Evolutionary conservation across 2,888 invertebrate genomes (phyloP).

Genomic region (Eupsilia transversa): DNA sequence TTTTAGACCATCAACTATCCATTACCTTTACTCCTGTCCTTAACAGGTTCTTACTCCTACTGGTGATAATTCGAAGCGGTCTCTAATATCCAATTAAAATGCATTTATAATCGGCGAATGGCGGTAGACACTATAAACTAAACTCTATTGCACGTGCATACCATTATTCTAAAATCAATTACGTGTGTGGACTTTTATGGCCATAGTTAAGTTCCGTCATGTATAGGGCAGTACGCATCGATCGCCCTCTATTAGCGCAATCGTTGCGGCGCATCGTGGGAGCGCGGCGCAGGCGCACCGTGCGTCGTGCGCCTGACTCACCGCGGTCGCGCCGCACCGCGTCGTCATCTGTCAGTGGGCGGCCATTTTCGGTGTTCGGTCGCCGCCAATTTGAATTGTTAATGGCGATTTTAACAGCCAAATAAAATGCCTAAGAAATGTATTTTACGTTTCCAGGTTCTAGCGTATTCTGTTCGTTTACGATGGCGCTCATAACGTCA

Average conservation of each 20-base stretch:
- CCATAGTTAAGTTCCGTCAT: conserved; percentile 57
- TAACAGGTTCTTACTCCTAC: neutral
- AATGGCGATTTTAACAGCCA: conserved; percentile 63
- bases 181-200: conserved; percentile 57
- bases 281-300: conserved; percentile 48
- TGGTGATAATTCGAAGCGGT: conserved; percentile 22
- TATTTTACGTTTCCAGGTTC: conserved; percentile 50
- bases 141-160: conserved; percentile 51
- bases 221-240: conserved; percentile 63
- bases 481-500: conserved; percentile 43
- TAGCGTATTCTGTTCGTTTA: conserved; percentile 47
- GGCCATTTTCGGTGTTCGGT: conserved; percentile 68
- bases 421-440: conserved; percentile 52
- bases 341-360: conserved; percentile 62
- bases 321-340: conserved; percentile 35
- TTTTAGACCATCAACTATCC: neutral
- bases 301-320: conserved; percentile 57
- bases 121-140: conserved; percentile 21
- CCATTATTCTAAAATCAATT: conserved; percentile 59
- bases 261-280: conserved; percentile 64
- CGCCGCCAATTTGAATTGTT: conserved; percentile 63
- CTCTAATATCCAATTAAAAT: conserved; percentile 50
- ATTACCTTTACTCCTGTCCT: neutral
- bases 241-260: conserved; percentile 67
- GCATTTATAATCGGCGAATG: conserved; percentile 38